phyloP scores from a whole-genome alignment of 2,113 vertebrate species.

The Nothobranchius furzeri region DNA sequence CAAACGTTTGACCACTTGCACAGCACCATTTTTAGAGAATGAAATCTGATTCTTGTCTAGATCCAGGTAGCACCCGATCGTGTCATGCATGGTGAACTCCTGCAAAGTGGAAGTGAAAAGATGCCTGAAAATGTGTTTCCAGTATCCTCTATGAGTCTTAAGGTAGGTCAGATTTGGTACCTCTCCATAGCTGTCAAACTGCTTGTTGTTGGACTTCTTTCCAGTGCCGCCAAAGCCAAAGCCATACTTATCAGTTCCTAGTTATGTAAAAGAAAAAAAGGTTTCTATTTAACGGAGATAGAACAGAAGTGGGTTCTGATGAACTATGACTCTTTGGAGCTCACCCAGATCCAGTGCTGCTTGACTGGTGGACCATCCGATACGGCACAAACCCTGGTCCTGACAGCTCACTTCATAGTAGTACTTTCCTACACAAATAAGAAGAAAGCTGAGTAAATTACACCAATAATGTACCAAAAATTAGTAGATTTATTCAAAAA shows the following conservation, averaged over 20 bases:
- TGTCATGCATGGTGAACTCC: slow-evolving; percentile 99
- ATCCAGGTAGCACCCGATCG: slow-evolving; percentile 92
- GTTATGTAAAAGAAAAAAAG: slow-evolving; percentile 11
- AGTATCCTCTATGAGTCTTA: not conserved
- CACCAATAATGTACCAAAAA: not conserved
- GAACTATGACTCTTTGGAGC: not conserved
- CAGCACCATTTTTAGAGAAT: slow-evolving; percentile 93
- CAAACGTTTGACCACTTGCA: too few species aligned
- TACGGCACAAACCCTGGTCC: slow-evolving; percentile 93
- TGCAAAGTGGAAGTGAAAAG: slow-evolving; percentile 50
- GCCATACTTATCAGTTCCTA: slow-evolving; percentile 95
- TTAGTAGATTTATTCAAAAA: not conserved
- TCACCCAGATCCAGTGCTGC: slow-evolving; percentile 93
- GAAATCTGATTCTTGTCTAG: slow-evolving; percentile 85
- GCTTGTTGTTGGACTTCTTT: slow-evolving; percentile 98
- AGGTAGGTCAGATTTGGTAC: slow-evolving; percentile 62
- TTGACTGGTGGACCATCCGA: slow-evolving; percentile 95
- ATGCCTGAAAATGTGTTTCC: not conserved
- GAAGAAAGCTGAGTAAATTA: too few species aligned
- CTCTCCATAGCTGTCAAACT: slow-evolving; percentile 99
- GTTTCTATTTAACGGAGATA: not conserved
- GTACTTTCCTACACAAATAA: slow-evolving; percentile 82
- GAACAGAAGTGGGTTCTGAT: not conserved
- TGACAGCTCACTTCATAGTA: slow-evolving; percentile 94
- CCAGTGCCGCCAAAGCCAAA: slow-evolving; percentile 98